Evolutionary conservation across 1,140 invertebrate genomes (phyloP), one percentile per base, ranked within the genome.

Genomic region (Zaprionus africanus): DNA sequence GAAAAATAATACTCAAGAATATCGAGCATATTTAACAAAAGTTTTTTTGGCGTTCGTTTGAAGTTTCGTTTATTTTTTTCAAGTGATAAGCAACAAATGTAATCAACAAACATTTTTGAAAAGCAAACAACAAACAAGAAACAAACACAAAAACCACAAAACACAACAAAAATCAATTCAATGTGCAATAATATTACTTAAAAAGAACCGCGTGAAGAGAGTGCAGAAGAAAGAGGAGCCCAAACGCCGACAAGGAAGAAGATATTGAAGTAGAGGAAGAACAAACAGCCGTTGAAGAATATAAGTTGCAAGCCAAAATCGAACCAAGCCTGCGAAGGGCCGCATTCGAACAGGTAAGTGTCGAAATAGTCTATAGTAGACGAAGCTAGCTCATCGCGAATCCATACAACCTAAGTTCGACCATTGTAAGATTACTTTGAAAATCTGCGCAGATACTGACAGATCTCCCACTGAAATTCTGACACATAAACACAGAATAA

Each of bases 1-100:
- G 9, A 17, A 34, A 5, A 26, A 53, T 6, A 11, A 53, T 12
- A 53, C 0, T 24, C 12, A 15, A 28, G 15, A 56, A 56, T 28
- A 56, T 56, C 53, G 26, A n/a, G 26, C 24, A 56, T n/a, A 31
- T 31, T 31, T 26, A 26, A 53, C 41, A 58, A 46, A 31, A n/a
- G 57, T 65, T 65, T 65, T 54, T 65, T 65, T 65, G 36, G 9
- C 53, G 63, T 65, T 65, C 53, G 22, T 65, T 65, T 36, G 12
- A 34, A 46, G 46, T 51, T 51, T 51, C 12, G 41, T 51, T 51
- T 31, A 34, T 65, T 56, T 56, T 56, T 28, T 64, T 43, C 34
- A 56, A 65, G 51, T 65, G 61, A 53, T 34, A 46, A 17, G 15
- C 5, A 38, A 15, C 31, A 54, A 64, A 31, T 64, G 60, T 19